phyloP scores from a whole-genome alignment of 2,888 invertebrate genomes.

The Galeruca laticollis region DNA sequence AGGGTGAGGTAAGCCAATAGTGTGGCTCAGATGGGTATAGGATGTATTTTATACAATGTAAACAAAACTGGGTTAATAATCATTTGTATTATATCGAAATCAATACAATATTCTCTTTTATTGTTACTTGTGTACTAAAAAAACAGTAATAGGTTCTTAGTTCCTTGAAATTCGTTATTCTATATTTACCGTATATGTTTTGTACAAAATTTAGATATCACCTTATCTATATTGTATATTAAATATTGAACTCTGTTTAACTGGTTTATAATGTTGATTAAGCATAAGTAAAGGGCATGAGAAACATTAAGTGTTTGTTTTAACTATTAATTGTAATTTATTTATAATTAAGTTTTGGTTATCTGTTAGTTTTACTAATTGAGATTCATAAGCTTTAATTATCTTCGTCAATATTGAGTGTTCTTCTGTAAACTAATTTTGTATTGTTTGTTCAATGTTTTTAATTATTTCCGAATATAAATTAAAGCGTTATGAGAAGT shows the following conservation, averaged over 20 bases:
- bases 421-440: background rate
- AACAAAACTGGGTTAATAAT: too few relatives aligned
- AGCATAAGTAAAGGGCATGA: background rate
- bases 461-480: background rate
- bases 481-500: background rate
- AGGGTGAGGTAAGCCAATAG: too few relatives aligned
- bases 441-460: background rate
- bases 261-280: slow-evolving; percentile 11
- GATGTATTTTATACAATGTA: too few relatives aligned
- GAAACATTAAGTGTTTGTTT: background rate
- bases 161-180: too few relatives aligned
- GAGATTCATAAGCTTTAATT: background rate
- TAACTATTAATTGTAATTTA: background rate
- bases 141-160: too few relatives aligned
- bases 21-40: too few relatives aligned
- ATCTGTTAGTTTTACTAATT: background rate
- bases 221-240: slow-evolving; percentile 17
- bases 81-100: too few relatives aligned
- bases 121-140: too few relatives aligned
- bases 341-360: background rate
- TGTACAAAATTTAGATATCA: slow-evolving; percentile 17
- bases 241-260: slow-evolving; percentile 10
- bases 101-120: too few relatives aligned
- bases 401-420: background rate
- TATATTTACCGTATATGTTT: too few relatives aligned